Conservation (phyloP, 2,797 vertebrate species). For the Australoheros facetus region DNA sequence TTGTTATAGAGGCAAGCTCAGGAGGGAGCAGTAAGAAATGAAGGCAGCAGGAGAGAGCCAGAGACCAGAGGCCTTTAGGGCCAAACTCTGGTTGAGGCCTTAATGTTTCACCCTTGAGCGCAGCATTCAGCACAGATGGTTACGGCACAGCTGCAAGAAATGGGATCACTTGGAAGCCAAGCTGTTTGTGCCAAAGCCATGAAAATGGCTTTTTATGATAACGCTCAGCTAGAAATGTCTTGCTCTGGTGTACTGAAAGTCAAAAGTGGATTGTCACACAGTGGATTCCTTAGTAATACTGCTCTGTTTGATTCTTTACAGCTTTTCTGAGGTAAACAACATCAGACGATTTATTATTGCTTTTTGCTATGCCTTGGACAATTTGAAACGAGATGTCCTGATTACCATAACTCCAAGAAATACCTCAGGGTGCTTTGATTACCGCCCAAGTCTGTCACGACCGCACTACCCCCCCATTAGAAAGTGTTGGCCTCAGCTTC, state of each 20-base stretch:
- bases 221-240: constrained; percentile 42
- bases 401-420: constrained; percentile 65
- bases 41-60: constrained; percentile 46
- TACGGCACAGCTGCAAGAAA: constrained; percentile 69
- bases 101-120: constrained; percentile 64
- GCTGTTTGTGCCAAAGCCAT: constrained; percentile 63
- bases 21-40: constrained; percentile 50
- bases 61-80: constrained; percentile 56
- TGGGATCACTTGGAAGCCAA: constrained; percentile 61
- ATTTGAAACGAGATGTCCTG: constrained; percentile 56
- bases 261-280: constrained; percentile 41
- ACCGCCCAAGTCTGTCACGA: constrained; percentile 60
- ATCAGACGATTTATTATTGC: constrained; percentile 25
- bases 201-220: constrained; percentile 70
- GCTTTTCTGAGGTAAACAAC: constrained; percentile 52
- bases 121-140: constrained; percentile 66
- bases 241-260: constrained; percentile 50
- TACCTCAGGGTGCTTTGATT: constrained; percentile 72
- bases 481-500: constrained; percentile 78
- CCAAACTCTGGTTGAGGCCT: constrained; percentile 51
- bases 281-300: constrained; percentile 17
- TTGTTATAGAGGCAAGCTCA: constrained; percentile 42
- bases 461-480: constrained; percentile 66
- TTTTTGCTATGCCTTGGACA: constrained; percentile 28
- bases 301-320: constrained; percentile 39